These are phyloP conservation scores for Catotricha subobsoleta DNA, from an alignment of 2,888 invertebrate genomes.

Conservation along the genomic window DNA sequence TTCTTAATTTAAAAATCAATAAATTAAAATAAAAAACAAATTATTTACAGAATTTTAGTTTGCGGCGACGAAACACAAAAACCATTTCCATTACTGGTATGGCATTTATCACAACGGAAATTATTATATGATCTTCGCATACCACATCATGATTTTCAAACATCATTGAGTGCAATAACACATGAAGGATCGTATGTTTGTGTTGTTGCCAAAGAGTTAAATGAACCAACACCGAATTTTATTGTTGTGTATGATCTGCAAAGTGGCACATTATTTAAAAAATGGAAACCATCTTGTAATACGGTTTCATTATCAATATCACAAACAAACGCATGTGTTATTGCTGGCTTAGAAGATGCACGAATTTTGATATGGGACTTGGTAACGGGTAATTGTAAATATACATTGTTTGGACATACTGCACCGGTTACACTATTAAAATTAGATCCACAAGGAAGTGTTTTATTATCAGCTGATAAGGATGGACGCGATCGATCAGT, in stretches of 20 bases:
- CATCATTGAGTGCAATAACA: slow-evolving; percentile 67
- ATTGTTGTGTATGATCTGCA: slow-evolving; percentile 80
- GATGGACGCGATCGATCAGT: slow-evolving; percentile 55
- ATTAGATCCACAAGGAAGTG: slow-evolving; percentile 51
- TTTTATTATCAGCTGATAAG: slow-evolving; percentile 57
- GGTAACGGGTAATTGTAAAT: slow-evolving; percentile 63
- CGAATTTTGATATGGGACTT: slow-evolving; percentile 74
- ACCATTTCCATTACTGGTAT: slow-evolving; percentile 75
- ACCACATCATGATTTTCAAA: slow-evolving; percentile 76
- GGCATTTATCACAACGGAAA: slow-evolving; percentile 71
- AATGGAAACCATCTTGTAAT: slow-evolving; percentile 75
- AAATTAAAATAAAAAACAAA: background rate
- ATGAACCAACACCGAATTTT: slow-evolving; percentile 69
- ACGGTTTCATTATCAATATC: slow-evolving; percentile 74
- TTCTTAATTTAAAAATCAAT: background rate
- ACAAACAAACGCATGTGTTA: slow-evolving; percentile 63
- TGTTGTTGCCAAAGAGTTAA: slow-evolving; percentile 48
- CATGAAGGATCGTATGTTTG: slow-evolving; percentile 64
- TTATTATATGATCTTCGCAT: slow-evolving; percentile 73
- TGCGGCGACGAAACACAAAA: slow-evolving; percentile 88
- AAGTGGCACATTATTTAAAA: slow-evolving; percentile 78
- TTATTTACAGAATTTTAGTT: slow-evolving; percentile 47
- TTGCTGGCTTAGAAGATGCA: slow-evolving; percentile 66
- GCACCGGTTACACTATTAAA: slow-evolving; percentile 57
- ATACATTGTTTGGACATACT: slow-evolving; percentile 59